Conservation (phyloP, 2,888 invertebrate species). For the Hemicrepidius hirtus region DNA sequence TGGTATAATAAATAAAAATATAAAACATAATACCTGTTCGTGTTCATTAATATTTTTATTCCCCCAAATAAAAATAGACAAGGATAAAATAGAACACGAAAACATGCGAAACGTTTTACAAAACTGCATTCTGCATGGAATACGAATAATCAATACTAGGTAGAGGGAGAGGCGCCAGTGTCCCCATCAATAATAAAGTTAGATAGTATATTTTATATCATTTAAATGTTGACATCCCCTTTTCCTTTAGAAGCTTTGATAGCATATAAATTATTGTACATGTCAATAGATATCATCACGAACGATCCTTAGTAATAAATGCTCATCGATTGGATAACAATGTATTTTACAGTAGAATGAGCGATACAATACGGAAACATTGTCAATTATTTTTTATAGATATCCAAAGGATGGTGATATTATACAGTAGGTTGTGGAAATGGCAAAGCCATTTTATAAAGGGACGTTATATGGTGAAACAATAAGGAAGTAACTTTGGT, state of each 20-base stretch:
- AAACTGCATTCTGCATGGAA: slow-evolving; percentile 16
- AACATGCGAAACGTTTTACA: slow-evolving; percentile 1
- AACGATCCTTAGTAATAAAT: background rate
- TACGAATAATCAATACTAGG: background rate
- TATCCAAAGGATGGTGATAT: background rate
- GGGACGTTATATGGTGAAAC: background rate
- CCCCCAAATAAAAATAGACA: background rate
- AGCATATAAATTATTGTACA: background rate
- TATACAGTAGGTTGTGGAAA: background rate
- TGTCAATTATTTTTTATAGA: slow-evolving; percentile 1
- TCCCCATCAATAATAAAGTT: background rate
- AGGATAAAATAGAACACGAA: background rate
- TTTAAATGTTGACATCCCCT: slow-evolving; percentile 9
- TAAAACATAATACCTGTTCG: too few species aligned
- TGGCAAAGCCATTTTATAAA: background rate
- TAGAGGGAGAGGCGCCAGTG: background rate
- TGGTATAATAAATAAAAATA: too few species aligned
- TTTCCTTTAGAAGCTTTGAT: background rate
- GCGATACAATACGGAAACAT: background rate
- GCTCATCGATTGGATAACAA: slow-evolving; percentile 1
- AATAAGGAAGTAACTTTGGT: background rate
- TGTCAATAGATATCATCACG: too few species aligned
- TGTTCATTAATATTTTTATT: background rate
- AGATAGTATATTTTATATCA: slow-evolving; percentile 4
- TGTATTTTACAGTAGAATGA: background rate